Evolutionary conservation across 1,140 invertebrate genomes (phyloP), one percentile per base, ranked within the genome.

Genomic region (Mya arenaria): DNA sequence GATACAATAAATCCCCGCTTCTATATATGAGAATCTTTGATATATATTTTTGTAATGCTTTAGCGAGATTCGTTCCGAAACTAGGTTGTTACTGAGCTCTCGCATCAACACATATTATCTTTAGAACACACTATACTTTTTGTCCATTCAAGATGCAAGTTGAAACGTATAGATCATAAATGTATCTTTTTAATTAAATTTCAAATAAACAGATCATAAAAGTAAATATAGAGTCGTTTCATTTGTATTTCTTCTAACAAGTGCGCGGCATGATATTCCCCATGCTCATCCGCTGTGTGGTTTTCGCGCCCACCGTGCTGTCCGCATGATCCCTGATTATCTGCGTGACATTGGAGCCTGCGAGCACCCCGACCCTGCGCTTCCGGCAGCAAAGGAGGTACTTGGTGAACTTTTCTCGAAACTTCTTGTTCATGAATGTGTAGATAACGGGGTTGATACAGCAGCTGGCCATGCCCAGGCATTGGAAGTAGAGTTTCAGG

Each of bases 361-460:
- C 25, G 4, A 23, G 17, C 2, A 52, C 25, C 17, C 48, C 48
- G 25, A 52, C 48, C 48, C 25, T 52, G 17, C 82, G 79, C n/a
- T 41, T 73, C 48, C 82, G 83, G 62, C 82, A 71, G 48, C 87
- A 86, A 13, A 52, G 44, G 25, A 87, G 44, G 25, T 88, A 58
- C 13, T 44, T 73, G 13, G 41, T 30, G 58, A 88, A 87, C 36
- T 80, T 87, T 52, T 82, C 84, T 84, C 97, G 94, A 89, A 98
- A 97, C 91, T 96, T 97, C 37, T 95, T 94, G 23, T 96, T 97
- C 95, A 98, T 96, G 84, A 97, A 95, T 88, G 96, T 97, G 91
- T 97, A 98, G 1, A 98, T 95, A 48, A 97, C 94, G 0, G 97
- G 97, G 91, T 98, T 98, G 86, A 97, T 95, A 23, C 96, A 96